Evolutionary conservation across 92 coral and sea anemone genomes (phyloP), one percentile per base, ranked within the genome.

Genomic region (Parazoanthus darwini): DNA sequence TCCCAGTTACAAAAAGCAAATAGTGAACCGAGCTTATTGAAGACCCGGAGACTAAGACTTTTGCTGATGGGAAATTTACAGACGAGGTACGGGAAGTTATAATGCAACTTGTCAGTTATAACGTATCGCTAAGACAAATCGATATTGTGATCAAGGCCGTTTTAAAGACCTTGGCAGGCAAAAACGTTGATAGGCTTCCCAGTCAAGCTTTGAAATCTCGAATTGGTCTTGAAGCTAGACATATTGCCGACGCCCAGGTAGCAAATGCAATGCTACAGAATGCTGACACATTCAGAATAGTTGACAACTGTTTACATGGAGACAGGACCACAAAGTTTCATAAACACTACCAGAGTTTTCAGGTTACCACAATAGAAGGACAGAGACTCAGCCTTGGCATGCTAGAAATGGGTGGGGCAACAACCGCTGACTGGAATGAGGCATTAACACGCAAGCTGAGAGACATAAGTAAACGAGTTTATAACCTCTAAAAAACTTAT

Each of bases 1-100:
- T 50, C 56, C 56, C 77, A 72, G 77, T 72, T 72, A 35, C 77
- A 72, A 35, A 72, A 72, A 25, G 77, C 22, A 72, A 72, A 72
- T 13, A 50, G 56, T 5, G 56, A 50, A 50, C 56, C 11, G 36
- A 72, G 25, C 77, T 23, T 26, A 26, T 23, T 8, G 77, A 72
- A 72, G 36, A 5, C 38, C 77, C 77, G 33, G 77, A 72, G 36
- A 72, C 10, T 72, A 72, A 72, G 8, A 72, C 77, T 72, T 72
- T 72, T 72, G 77, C 39, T 72, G 13, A 72, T 13, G 38, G 77
- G 77, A 72, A 72, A 72, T 72, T 23, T 72, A 26, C 26, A 23
- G 36, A 72, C 39, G 38, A 72, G 56, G 11, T 50, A 50, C 56
- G 6, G 56, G 56, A 50, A 50, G 0, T 50, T 50, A 50, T 50